Base-by-base conservation (phyloP, 1,140 invertebrate species). In the Drosophila mojavensis region DNA sequence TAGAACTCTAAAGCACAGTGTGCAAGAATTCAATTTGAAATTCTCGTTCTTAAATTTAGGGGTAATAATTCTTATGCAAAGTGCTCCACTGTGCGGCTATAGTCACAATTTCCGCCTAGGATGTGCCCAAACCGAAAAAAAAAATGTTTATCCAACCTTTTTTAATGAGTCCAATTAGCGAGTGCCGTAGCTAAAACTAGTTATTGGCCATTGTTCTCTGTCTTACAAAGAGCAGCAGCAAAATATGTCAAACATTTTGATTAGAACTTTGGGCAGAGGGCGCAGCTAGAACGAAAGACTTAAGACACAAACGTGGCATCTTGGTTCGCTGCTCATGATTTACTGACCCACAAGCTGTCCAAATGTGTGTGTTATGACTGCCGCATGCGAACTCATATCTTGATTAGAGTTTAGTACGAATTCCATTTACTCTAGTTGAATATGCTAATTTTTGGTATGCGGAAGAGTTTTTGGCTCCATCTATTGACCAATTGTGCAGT, bases 151-250 rank as follows among this genome's bases (percentile, higher is more conserved):
- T 79, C 62, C 71, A 62, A 68, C 75, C 75, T 73, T 84, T 84
- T 88, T 88, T 89, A 89, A 89, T 81, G 82, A 80, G 64, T 85
- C 80, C 89, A 88, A 88, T 88, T 88, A 89, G 82, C 58, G 50
- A 71, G 63, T 61, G 47, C 62, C 70, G 66, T 64, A 39, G 58
- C 20, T 33, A 28, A 36, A 54, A 15, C 28, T 28, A 28, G 84
- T 89, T 88, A 88, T 88, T 84, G 84, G 84, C 84, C 84, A 88
- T 88, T 88, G 84, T 88, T 88, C 80, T 82, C 17, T 11, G 39
- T 11, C 43, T 48, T 47, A 51, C 50, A 39, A 48, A 47, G 45
- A 50, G 43, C 64, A 36, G 41, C 33, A 20, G 56, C n/a, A 71
- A 78, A 77, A 69, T 74, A 69, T 79, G 76, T 81, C 83, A 82